A percentile compares a stretch with the other conserved stretches of the same genome.
phyloP scores from a whole-genome alignment of 1,140 invertebrate genomes.

The Brachionus paranguensis region DNA sequence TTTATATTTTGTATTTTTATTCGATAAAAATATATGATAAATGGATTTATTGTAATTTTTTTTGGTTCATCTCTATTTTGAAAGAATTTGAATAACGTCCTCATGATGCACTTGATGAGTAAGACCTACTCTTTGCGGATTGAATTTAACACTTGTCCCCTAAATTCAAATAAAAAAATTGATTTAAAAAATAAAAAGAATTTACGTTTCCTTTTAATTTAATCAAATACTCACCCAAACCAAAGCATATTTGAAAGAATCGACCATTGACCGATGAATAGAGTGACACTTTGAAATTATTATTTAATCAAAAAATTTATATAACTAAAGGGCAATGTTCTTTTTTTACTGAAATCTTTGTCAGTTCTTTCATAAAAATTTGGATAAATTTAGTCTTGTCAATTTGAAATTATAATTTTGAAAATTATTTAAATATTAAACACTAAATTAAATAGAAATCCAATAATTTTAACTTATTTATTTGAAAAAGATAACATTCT shows the following conservation, averaged over 20 bases:
- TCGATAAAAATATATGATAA: no score
- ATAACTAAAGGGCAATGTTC: no score
- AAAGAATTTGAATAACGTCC: slow-evolving; percentile 89
- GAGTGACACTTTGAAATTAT: slow-evolving; percentile 73
- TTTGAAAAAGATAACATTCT: no score
- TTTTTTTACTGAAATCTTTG: no score
- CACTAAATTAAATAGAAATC: no score
- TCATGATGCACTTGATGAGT: slow-evolving; percentile 92
- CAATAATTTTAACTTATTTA: no score
- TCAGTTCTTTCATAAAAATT: no score
- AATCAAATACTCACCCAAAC: slow-evolving; percentile 67
- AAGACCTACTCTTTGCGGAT: slow-evolving; percentile 96
- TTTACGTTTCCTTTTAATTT: no score
- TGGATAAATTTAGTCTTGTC: no score
- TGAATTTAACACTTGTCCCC: slow-evolving; percentile 97
- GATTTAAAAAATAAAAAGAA: neutral
- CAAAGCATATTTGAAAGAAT: slow-evolving; percentile 89
- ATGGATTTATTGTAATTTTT: neutral
- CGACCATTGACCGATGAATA: slow-evolving; percentile 84
- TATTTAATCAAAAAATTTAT: neutral
- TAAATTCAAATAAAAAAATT: neutral
- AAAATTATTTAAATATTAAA: no score
- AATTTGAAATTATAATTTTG: no score
- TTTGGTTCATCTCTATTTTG: slow-evolving; percentile 55
- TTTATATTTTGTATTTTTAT: no score